Base-by-base conservation (phyloP, 2,888 invertebrate genomes). In the Serrognathus titanus region DNA sequence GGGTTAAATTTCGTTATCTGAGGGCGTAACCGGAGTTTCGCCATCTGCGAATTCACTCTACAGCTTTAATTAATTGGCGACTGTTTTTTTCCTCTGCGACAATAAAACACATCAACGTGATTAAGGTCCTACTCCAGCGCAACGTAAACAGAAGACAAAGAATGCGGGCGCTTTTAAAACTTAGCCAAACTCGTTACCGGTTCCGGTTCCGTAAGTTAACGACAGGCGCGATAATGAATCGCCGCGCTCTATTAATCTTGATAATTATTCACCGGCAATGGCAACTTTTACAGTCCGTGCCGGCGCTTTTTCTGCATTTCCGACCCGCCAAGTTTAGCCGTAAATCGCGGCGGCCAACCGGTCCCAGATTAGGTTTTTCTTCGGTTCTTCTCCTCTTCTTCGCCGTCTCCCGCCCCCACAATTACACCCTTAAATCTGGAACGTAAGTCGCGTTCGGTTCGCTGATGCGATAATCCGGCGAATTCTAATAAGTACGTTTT, bases 271-370 rank as follows among this genome's bases (percentile, higher is more conserved):
- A 31, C 56, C 53, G 45, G 56, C 55, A 55, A 31, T 56, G 57
- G 53, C 57, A 61, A 59, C 60, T 62, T 64, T 64, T 64, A 64
- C 62, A 62, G 64, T 64, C 61, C 55, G 59, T 57, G 53, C 51
- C 16, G 37, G 45, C 49, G 45, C 51, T 59, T 60, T 57, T 57
- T 50, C 55, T 38, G 53, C 43, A 43, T 43, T 43, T 43, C 43
- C 43, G 43, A 20, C 20, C 9, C 16, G 43, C 13, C n/a, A 43
- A 43, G 16, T 43, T 11, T 16, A 16, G 43, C 20, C 43, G 43
- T 43, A 43, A 43, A 43, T 43, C 43, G 43, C 43, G 43, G 20
- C 13, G 12, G 16, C 16, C 20, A 13, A 11, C 12, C 16, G 43
- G 43, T 43, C 43, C 12, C n/a, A 43, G 43, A 43, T 43, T 43